A percentile compares a stretch with the other conserved stretches of the same genome.
These are phyloP conservation scores for Porites australiensis DNA, from an alignment of 64 coral and sea anemone genomes.

Conservation along the genomic window DNA sequence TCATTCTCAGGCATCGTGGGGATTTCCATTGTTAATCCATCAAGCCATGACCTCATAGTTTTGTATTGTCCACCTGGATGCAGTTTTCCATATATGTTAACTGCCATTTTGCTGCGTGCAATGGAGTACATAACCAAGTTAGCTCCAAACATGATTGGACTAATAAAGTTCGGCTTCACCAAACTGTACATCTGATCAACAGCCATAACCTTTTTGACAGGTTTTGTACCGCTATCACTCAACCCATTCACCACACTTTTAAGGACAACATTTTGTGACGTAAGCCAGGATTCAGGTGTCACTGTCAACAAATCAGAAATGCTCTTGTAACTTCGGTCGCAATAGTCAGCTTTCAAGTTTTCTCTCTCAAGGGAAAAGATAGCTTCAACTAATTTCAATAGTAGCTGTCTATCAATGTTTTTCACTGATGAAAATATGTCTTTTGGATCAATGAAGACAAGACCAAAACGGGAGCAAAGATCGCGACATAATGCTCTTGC, in stretches of 20 bases:
- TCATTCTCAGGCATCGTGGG: neutral
- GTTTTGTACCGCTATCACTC: neutral
- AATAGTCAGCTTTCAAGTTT: neutral
- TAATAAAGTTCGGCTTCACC: neutral
- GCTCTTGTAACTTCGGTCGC: neutral
- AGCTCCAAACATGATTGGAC: slow-evolving; percentile 34
- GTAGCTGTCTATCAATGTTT: neutral
- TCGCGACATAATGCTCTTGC: neutral
- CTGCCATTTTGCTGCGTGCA: slow-evolving; percentile 13
- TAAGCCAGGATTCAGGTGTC: neutral
- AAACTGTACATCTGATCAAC: slow-evolving; percentile 35
- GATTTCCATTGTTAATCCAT: slow-evolving; percentile 3
- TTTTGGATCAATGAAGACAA: neutral
- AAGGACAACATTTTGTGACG: neutral
- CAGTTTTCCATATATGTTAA: slow-evolving; percentile 28
- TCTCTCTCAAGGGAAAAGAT: neutral
- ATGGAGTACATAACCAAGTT: slow-evolving; percentile 51
- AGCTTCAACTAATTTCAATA: neutral
- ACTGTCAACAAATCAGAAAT: neutral
- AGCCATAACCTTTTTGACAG: neutral
- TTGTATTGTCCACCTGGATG: neutral
- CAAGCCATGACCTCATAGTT: slow-evolving; percentile 34
- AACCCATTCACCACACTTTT: slow-evolving; percentile 9
- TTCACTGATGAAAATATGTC: too few species aligned
- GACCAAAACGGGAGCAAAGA: neutral